Base-by-base conservation (phyloP, 1,140 invertebrate species). In the Drosophila melanogaster region DNA sequence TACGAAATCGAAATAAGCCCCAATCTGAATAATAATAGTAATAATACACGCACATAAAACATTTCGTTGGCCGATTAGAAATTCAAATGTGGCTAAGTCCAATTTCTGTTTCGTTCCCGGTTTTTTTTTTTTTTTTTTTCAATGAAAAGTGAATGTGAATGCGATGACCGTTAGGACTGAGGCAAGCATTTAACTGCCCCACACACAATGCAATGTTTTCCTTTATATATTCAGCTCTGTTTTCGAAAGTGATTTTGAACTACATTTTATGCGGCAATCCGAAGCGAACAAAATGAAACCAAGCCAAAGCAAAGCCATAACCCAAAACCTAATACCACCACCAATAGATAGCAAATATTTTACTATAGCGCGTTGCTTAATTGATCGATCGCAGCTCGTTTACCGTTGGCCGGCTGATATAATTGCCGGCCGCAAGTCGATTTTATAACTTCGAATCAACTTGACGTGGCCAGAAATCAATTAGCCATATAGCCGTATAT, bases 191-290 rank as follows among this genome's bases (percentile, higher is more conserved):
- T 66, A 66, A 47, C 40, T 64, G 60, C 30, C 47, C 51, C 50
- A 33, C 26, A 30, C 30, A 84, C 81, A 84, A 85, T 86, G 77
- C 73, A 85, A 81, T 77, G 54, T 83, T 54, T 61, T 55, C 19
- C 44, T 73, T 67, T 53, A 37, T 30, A 55, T 30, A 55, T 30
- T 44, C 24, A 37, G 59, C 30, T 40, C 22, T 41, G 12, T 33
- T 79, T 80, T 79, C 74, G 77, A 85, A 85, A 86, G 77, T 85
- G 65, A 55, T 60, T 60, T 59, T 84, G 81, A 79, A 85, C 81
- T 80, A 85, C 59, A 77, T 79, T 60, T 64, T 49, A 76, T 77
- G 62, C 73, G 62, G 73, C 60, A 70, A 69, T 69, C 51, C 17
- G 12, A 35, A 35, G 19, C 54, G 4, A 30, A 50, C 54, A 14